phyloP scores from a whole-genome alignment of 2,113 vertebrate species.

The Trogon melanurus region DNA sequence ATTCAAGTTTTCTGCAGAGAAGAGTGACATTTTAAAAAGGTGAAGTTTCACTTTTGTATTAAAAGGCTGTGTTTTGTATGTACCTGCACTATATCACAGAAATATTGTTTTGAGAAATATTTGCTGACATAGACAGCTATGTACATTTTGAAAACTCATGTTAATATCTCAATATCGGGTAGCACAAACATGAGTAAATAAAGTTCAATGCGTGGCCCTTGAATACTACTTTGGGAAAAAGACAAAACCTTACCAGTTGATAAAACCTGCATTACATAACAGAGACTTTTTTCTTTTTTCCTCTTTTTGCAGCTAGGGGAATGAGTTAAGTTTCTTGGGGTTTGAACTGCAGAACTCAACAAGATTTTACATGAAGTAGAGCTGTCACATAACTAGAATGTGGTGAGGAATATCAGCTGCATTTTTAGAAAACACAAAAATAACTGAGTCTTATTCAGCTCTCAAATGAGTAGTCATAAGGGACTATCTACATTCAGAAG shows the following conservation, averaged over 20 bases:
- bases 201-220: background rate
- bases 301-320: background rate
- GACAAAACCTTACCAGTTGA: background rate
- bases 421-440: background rate
- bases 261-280: background rate
- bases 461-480: background rate
- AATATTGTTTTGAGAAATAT: background rate
- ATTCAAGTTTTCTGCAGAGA: background rate
- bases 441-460: background rate
- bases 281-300: background rate
- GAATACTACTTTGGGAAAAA: background rate
- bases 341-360: background rate
- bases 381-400: background rate
- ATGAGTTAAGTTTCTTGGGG: background rate
- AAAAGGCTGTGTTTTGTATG: background rate
- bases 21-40: background rate
- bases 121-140: background rate
- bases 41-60: background rate
- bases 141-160: background rate
- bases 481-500: background rate
- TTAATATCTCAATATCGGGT: background rate
- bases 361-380: background rate
- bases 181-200: background rate
- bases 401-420: background rate
- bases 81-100: background rate